Evolutionary conservation across 2,113 vertebrate genomes (phyloP), one percentile per base, ranked within the genome.

Genomic region (Cnemophilus loriae): DNA sequence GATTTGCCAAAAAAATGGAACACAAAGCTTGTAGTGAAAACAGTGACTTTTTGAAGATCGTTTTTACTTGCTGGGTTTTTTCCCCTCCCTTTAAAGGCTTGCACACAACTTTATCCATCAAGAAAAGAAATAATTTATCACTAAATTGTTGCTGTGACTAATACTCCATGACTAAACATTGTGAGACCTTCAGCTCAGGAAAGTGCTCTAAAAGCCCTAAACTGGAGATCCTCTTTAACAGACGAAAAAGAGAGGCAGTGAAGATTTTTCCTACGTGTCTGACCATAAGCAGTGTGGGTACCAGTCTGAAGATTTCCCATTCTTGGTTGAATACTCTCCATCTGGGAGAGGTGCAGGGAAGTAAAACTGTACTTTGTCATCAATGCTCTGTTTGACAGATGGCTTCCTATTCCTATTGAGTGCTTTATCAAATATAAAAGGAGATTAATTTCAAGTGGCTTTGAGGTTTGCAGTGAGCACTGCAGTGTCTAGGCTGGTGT

Each of bases 111-210:
- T 85, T 78, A 41, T 77, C 79, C 89, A 67, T 84, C 87, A 94
- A 74, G 87, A 78, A 85, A 87, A 95, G 16, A 95, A 97, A 89
- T 67, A 87, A 82, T 79, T 92, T 56, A 50, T 85, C 74, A 65
- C 87, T 92, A 79, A 67, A 73, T 95, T 92, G 78, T 92, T 90
- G 63, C 89, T 87, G 82, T 92, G 83, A 77, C 80, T 96, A 95
- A 96, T 88, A 81, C 46, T 82, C 77, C 64, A 35, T 94, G 96
- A 95, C 81, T 94, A 93, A 94, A 90, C 27, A 16, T 7, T n/a
- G 27, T 11, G 65, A 95, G 79, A 68, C 44, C 41, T 95, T 75
- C 70, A 90, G 47, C 83, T 93, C 49, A 69, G 64, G 30, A 76
- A 92, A 86, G 39, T 69, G 30, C 27, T 83, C 47, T 84, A 32